Evolutionary conservation across 2,113 vertebrate genomes (phyloP), one percentile per base, ranked within the genome.

Genomic region (Empidonax traillii): DNA sequence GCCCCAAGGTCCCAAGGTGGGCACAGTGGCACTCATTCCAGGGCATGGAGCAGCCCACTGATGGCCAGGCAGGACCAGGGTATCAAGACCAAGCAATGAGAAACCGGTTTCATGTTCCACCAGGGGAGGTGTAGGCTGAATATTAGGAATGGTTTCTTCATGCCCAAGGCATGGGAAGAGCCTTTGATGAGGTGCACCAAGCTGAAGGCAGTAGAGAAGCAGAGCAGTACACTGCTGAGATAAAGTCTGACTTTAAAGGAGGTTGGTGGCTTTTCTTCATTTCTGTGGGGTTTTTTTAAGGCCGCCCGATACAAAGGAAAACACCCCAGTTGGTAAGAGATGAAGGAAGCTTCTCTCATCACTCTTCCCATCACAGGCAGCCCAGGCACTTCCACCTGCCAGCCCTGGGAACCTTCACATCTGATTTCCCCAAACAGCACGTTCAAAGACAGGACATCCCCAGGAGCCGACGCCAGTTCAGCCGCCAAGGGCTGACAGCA

Each of bases 91-190:
- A 73, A 14, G 17, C 22, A 4, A 8, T 33, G 8, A 62, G 5
- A 17, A 53, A 43, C 27, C 0, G 0, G n/a, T 25, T 41, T 69
- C 79, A 55, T 0, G 0, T 27, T 62, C 78, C 71, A 76, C 55
- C 25, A 69, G 21, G 41, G 5, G 4, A 76, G 17, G 47, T n/a
- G 9, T 15, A 43, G 55, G 31, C 16, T 63, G 41, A 41, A 13
- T 43, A 33, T 43, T 9, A 43, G 18, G 25, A 62, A 63, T 12
- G 39, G 53, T 14, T 23, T 51, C 37, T 33, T 22, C 21, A 33
- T 35, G 53, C 43, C 59, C 63, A 11, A 51, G 75, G 73, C 8
- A 13, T 5, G 35, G 49, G 52, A 41, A 86, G 62, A 78, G 55
- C 23, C 66, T 84, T 72, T 61, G 46, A 72, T 17, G 76, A 93